Base-by-base conservation (phyloP, 2,113 vertebrate genomes). In the Ptyas mucosa region DNA sequence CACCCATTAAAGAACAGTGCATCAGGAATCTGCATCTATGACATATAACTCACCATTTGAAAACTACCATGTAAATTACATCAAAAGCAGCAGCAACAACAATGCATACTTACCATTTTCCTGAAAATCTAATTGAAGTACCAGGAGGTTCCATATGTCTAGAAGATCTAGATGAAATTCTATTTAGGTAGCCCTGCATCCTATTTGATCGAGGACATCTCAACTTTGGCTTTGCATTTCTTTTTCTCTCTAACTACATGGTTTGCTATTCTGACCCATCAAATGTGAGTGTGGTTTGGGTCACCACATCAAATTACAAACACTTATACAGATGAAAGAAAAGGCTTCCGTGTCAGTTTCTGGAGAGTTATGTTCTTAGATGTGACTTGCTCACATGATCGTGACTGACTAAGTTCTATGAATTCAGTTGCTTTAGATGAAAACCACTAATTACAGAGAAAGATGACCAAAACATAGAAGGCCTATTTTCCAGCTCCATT, bases 401-500 rank as follows among this genome's bases (percentile, higher is more conserved):
- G 5, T 69, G 5, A 18, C 61, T 64, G 61, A 12, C 64, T 69
- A n/a, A 39, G 75, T 43, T 43, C 34, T 81, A 81, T 43, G 75
- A 43, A 43, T 81, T 81, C 34, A 23, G 75, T 81, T 81, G 34
- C 34, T 81, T 81, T 81, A 81, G 34, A 43, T 43, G 34, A 21
- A 81, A 81, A 81, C 75, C 75, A 81, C 75, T 9, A 81, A 81
- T 81, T 81, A 21, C 34, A 43, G 20, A 81, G 18, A 39, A 81
- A 21, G n/a, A 21, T 43, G 11, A 61, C 85, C 93, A 69, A 89
- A 93, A 93, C 92, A 91, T 49, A 53, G 20, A 8, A 34, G 18
- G 34, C 9, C 10, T 10, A 58, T 49, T 86, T 49, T 49, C 24
- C 94, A 93, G 94, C 95, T 94, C 95, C 94, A 95, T 85, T 90